Evolutionary conservation across 2,888 invertebrate species (phyloP), one percentile per base, ranked within the genome.

Genomic region (Byasa hedistus): DNA sequence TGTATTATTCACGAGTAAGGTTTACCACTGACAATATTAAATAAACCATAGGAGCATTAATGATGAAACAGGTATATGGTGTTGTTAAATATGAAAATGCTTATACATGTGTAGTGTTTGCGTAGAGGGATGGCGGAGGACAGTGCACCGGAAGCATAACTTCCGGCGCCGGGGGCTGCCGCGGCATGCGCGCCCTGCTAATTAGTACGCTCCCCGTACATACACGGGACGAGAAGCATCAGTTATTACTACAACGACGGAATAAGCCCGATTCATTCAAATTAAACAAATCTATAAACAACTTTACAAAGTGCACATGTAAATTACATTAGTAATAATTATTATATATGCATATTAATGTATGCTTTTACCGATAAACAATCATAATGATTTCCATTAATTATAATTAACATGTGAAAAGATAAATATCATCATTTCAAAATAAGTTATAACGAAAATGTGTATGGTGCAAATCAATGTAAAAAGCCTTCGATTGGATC

Each of bases 101-200:
- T 27, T 19, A 21, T 22, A 24, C 39, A 12, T 58, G 3, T 5
- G 22, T 19, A 54, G 32, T 59, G 57, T 62, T 66, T 62, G 58
- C 27, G n/a, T 21, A 56, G 57, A 58, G 61, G 62, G 62, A 67
- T 57, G 62, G 65, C 61, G n/a, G 55, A 54, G 56, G 60, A 55
- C n/a, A 22, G 23, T 55, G 54, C 62, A 55, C 71, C 88, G 87
- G 89, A 89, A 87, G 80, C 77, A 69, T 68, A 73, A 72, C 81
- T 86, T 88, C 89, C 88, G 86, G 82, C 79, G 76, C 76, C 73
- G 71, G 32, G 69, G 72, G 73, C 79, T 66, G 60, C 21, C 65
- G 52, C 60, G 39, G 67, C 64, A 63, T 67, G 63, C 63, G 57
- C 57, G 54, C 48, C 69, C 55, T 69, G 71, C 80, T 87, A 85